Conservation (phyloP, 2,888 invertebrate species). For the Melanchra persicariae region DNA sequence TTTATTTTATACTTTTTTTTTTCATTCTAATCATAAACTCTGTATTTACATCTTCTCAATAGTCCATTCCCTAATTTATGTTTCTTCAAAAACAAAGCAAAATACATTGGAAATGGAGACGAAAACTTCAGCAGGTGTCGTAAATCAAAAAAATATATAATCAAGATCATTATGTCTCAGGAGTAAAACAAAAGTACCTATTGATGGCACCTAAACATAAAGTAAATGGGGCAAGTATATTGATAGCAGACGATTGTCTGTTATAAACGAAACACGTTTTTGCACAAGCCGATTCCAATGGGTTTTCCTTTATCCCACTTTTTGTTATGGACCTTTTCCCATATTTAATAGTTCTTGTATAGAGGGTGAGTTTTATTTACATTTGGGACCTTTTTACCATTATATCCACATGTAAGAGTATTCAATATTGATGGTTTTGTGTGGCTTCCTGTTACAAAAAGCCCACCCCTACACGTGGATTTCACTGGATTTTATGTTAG, state of each 20-base stretch:
- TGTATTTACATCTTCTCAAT: too few species aligned
- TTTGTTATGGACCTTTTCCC: neutral
- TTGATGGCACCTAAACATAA: slow-evolving; percentile 2
- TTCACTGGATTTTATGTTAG: neutral
- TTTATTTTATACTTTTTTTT: too few species aligned
- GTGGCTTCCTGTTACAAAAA: neutral
- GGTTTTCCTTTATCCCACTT: slow-evolving; percentile 1
- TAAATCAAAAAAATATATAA: too few species aligned
- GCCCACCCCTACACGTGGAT: neutral
- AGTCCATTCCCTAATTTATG: too few species aligned
- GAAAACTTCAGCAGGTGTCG: too few species aligned
- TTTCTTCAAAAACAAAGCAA: too few species aligned
- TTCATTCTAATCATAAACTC: too few species aligned
- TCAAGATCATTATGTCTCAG: too few species aligned
- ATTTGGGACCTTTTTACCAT: neutral
- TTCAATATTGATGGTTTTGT: neutral
- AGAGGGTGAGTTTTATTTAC: neutral
- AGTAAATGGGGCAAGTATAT: slow-evolving; percentile 13
- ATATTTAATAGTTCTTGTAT: neutral
- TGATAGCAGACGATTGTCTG: neutral
- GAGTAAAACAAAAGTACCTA: neutral
- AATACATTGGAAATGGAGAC: too few species aligned
- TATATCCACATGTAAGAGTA: neutral
- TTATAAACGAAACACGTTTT: slow-evolving; percentile 8
- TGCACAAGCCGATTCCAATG: neutral